phyloP scores from a whole-genome alignment of 2,888 invertebrate species.

The Deroplatys truncata region DNA sequence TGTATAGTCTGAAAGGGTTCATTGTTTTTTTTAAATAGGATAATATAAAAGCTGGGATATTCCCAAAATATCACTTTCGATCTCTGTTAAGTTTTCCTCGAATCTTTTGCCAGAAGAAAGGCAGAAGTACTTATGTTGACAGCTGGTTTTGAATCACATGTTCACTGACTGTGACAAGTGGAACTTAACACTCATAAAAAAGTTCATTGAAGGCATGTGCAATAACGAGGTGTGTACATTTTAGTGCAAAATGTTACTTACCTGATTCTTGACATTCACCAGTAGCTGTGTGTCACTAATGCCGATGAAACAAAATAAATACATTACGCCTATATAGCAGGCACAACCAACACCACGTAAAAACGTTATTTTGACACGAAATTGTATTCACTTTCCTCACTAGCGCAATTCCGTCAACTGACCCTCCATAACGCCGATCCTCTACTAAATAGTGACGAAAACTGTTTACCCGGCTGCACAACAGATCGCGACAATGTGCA shows the following conservation, averaged over 20 bases:
- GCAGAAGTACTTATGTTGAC: too few species aligned
- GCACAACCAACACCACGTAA: conserved; percentile 14
- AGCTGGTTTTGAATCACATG: too few species aligned
- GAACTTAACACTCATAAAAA: too few species aligned
- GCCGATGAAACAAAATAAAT: conserved; percentile 24
- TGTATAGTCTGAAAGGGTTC: too few species aligned
- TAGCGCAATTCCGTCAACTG: neutral
- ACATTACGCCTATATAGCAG: conserved; percentile 20
- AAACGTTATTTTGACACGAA: neutral
- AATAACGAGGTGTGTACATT: too few species aligned
- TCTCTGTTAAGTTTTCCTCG: too few species aligned
- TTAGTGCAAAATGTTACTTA: conserved; percentile 38
- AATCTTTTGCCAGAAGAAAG: too few species aligned
- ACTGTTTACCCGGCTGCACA: neutral
- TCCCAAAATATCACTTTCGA: too few species aligned
- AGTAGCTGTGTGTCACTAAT: conserved; percentile 55
- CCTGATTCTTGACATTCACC: conserved; percentile 75
- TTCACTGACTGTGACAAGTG: too few species aligned
- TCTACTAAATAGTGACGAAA: neutral
- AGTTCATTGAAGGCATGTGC: too few species aligned
- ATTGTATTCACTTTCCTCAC: neutral
- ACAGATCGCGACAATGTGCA: neutral
- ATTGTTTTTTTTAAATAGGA: too few species aligned
- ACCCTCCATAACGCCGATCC: neutral
- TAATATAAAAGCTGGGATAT: too few species aligned